Conservation (phyloP, 1,140 invertebrate genomes). For the Drosophila serrata region DNA sequence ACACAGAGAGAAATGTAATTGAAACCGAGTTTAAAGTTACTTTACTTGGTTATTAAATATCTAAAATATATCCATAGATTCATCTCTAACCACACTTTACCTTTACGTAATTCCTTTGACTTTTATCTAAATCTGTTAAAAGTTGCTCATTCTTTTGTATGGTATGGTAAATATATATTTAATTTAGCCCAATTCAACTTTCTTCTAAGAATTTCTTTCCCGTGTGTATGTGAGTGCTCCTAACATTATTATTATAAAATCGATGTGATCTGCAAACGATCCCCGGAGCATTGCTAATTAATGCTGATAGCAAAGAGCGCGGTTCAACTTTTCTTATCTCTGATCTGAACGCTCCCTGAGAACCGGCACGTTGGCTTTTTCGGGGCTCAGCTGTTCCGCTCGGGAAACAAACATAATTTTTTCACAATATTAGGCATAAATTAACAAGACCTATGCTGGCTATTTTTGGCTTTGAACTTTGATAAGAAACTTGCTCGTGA, state of each 20-base stretch:
- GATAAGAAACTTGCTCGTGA: slow-evolving; percentile 27
- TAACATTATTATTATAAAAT: slow-evolving; percentile 25
- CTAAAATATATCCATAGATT: too few species aligned
- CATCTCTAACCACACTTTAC: too few species aligned
- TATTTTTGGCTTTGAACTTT: slow-evolving; percentile 32
- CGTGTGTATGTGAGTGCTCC: neutral
- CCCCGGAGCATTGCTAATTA: slow-evolving; percentile 39
- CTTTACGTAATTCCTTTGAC: too few species aligned
- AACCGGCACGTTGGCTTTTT: slow-evolving; percentile 28
- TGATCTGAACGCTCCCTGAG: slow-evolving; percentile 23
- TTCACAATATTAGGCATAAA: slow-evolving; percentile 25
- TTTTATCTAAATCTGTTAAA: too few species aligned
- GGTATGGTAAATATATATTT: neutral
- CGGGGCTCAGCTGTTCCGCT: slow-evolving; percentile 35
- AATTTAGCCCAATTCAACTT: neutral
- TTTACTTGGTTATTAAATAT: too few species aligned
- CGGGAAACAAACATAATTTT: slow-evolving; percentile 27
- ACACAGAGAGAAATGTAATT: neutral
- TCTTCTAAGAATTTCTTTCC: neutral
- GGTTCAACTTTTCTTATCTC: slow-evolving; percentile 24
- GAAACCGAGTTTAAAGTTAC: neutral
- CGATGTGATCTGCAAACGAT: slow-evolving; percentile 47
- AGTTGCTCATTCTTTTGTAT: too few species aligned
- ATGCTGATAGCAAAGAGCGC: slow-evolving; percentile 42
- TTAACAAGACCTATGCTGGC: slow-evolving; percentile 17